phyloP scores from a whole-genome alignment of 2,113 vertebrate species.

The Melospiza melodia region DNA sequence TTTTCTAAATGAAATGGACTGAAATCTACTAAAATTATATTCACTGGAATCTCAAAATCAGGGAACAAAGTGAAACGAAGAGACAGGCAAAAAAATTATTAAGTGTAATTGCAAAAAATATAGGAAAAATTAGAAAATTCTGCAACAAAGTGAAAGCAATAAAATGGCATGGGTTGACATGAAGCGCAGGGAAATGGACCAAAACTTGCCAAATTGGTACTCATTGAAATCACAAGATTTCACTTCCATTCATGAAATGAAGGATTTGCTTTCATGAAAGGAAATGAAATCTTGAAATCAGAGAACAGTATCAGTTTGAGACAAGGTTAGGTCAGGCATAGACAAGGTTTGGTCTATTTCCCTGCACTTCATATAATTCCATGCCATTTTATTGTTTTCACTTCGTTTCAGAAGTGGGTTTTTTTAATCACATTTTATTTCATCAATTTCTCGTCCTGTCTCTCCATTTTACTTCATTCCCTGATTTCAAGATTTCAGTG shows the following conservation, averaged over 20 bases:
- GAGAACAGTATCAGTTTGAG: too few species aligned
- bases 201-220: not conserved
- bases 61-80: not conserved
- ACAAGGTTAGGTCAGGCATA: too few species aligned
- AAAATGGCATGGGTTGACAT: not conserved
- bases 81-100: too few species aligned
- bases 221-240: not conserved
- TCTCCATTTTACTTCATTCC: fast-evolving
- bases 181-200: not conserved
- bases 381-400: not conserved
- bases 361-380: not conserved
- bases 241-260: not conserved
- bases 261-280: not conserved
- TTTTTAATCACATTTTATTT: not conserved
- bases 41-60: not conserved
- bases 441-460: not conserved
- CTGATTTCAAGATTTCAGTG: not conserved
- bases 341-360: not conserved
- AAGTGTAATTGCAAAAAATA: not conserved
- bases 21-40: not conserved
- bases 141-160: not conserved
- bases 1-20: not conserved
- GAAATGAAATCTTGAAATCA: not conserved
- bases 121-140: not conserved
- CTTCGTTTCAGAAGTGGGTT: not conserved